phyloP scores from a whole-genome alignment of 2,113 vertebrate species.

The Bettongia penicillata region DNA sequence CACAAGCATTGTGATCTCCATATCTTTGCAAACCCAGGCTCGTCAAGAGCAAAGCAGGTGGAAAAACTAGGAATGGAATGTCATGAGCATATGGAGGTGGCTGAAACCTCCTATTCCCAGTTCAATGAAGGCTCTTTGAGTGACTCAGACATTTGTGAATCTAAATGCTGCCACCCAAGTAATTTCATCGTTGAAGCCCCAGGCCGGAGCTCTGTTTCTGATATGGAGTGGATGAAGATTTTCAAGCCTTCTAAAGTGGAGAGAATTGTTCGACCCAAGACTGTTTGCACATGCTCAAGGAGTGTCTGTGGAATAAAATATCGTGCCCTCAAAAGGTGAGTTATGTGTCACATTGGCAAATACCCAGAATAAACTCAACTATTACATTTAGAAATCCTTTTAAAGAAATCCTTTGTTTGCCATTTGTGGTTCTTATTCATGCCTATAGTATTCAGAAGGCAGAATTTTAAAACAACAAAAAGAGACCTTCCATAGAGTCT shows the following conservation, averaged over 20 bases:
- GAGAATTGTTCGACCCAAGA: not conserved
- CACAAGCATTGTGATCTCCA: conserved; percentile 47
- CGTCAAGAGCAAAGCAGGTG: fast-evolving
- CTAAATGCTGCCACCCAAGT: conserved; percentile 46
- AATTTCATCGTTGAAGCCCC: not conserved
- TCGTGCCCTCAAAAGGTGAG: conserved; percentile 68
- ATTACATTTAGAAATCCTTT: not conserved
- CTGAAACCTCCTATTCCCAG: not conserved
- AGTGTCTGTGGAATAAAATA: conserved; percentile 1
- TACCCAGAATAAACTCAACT: not conserved
- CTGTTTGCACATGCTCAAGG: conserved; percentile 41
- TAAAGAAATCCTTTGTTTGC: not conserved
- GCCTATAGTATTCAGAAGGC: not conserved
- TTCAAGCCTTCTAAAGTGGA: conserved; percentile 75
- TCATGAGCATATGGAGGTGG: not conserved
- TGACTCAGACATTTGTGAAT: conserved; percentile 1
- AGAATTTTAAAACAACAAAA: not conserved
- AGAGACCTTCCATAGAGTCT: not conserved
- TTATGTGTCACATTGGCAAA: not conserved
- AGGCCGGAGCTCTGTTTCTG: conserved; percentile 50
- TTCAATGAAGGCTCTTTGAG: conserved; percentile 12
- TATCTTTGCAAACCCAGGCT: conserved; percentile 50
- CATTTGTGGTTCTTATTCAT: not conserved
- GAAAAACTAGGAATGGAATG: conserved; percentile 15
- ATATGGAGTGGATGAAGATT: conserved; percentile 79